Percentiles rank a stretch among this genome's conserved stretches.
phyloP scores from a whole-genome alignment of 2,888 invertebrate genomes.

The Nineta flava region DNA sequence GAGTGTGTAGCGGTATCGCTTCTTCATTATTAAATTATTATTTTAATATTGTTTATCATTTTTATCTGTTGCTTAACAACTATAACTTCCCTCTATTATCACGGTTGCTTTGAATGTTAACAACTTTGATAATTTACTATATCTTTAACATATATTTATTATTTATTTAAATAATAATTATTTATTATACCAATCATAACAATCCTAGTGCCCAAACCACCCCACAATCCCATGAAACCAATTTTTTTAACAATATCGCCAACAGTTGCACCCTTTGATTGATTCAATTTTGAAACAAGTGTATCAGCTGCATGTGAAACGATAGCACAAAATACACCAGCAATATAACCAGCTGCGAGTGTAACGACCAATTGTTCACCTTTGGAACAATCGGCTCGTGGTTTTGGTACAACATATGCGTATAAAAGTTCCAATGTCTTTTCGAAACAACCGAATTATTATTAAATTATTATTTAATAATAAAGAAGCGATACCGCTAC shows the following conservation, averaged over 20 bases:
- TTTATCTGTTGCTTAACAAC: no score
- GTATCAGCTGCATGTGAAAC: conserved; percentile 99
- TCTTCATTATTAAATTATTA: no score
- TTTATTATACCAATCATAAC: conserved; percentile 95
- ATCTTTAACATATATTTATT: no score
- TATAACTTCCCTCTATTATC: no score
- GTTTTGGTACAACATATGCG: conserved; percentile 85
- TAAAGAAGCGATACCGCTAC: no score
- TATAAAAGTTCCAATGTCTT: conserved; percentile 88
- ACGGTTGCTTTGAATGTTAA: no score
- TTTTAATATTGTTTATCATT: no score
- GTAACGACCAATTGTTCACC: conserved; percentile 88
- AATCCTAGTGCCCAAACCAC: conserved; percentile 81
- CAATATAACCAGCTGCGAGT: conserved; percentile 90
- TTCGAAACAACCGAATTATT: conserved; percentile 98
- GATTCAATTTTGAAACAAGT: conserved; percentile 91
- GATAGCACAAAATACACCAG: conserved; percentile 97
- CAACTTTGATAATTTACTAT: no score
- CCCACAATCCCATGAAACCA: conserved; percentile 66
- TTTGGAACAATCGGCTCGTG: conserved; percentile 78
- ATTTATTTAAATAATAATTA: no score
- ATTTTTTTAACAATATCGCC: conserved; percentile 55
- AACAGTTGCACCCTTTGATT: conserved; percentile 65
- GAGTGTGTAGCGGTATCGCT: no score
- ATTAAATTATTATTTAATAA: no score